Evolutionary conservation across 2,888 invertebrate genomes (phyloP), one percentile per base, ranked within the genome.

Genomic region (Drosophila birchii): DNA sequence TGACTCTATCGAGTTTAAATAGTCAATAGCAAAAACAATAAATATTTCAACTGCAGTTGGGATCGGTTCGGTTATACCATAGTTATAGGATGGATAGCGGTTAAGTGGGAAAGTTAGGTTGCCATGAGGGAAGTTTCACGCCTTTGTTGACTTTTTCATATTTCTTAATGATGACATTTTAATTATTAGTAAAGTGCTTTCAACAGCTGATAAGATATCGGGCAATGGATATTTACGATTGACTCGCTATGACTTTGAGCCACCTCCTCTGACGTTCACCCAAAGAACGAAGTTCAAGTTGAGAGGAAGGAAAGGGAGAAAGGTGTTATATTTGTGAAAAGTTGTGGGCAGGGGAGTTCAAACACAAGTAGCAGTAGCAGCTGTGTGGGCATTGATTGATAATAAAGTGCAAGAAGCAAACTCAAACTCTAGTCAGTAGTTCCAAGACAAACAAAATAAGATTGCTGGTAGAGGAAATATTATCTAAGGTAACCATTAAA

Each of bases 81-180:
- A 39, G 32, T 34, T 34, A 6, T 34, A 11, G 36, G 51, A 47
- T 55, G 47, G 54, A 23, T 43, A 38, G 49, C 38, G 39, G 23
- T 53, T 59, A 59, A 47, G 32, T 58, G 55, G 67, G 63, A 70
- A 54, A 34, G 18, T 49, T 62, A 41, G 43, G 39, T 61, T 56
- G 41, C 23, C 43, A 43, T 26, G 34, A 3, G 45, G 45, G 29
- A 45, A 34, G 43, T 69, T 58, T 66, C 60, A 61, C 64, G 69
- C 77, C 73, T 84, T 68, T 86, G 82, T 86, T 86, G 88, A 86
- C 86, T 85, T 89, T 87, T 86, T 86, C 86, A 86, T 86, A 87
- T 89, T 87, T 87, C 86, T 86, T 81, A 86, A 88, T 90, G 90
- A 90, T 90, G 90, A 90, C 91, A 91, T 86, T 90, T 91, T 91